Evolutionary conservation across 2,113 vertebrate genomes (phyloP), one percentile per base, ranked within the genome.

Genomic region (Platanista minor): DNA sequence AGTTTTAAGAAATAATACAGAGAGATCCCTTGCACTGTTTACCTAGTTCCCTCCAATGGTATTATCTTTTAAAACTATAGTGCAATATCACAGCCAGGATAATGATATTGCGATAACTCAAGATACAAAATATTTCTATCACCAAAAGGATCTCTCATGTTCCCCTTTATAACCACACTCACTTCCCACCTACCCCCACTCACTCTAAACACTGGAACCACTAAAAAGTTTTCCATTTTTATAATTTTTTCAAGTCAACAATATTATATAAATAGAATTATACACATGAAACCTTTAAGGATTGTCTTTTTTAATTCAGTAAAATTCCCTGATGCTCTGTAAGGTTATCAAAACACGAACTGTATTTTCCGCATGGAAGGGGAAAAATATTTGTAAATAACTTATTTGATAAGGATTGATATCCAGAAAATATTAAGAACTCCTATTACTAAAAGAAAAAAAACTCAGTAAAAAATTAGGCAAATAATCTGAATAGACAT

Each of bases 31-130:
- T 39, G 3, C n/a, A 66, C 29, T 4, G 4, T 52, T 82, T 84
- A 10, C 0, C 2, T 84, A 36, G 6, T 27, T 91, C 0, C 0
- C 6, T 7, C 1, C 33, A 61, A 77, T 61, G 25, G 1, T 71
- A 66, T 18, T 52, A 20, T 9, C 41, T 66, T 85, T 15, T 0
- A 62, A 61, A 88, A 31, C 10, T 49, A 6, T 59, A 49, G 0
- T 33, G 41, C 1, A 64, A 1, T 66, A 33, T 72, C 11, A 78
- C 10, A 74, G 29, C 2, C 4, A 54, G 6, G 1, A 36, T 66
- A 59, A 80, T 52, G 2, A 80, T 72, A 61, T 39, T 61, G 25
- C 1, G 20, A 61, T 74, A 52, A 80, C 74, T 91, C 3, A 71
- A n/a, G 52, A 74, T 15, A 9, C 3, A 88, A 80, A 93, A 41